A percentile compares a stretch with the other conserved stretches of the same genome.
Conservation (phyloP, 64 coral and sea anemone genomes). For the Montipora sp. region DNA sequence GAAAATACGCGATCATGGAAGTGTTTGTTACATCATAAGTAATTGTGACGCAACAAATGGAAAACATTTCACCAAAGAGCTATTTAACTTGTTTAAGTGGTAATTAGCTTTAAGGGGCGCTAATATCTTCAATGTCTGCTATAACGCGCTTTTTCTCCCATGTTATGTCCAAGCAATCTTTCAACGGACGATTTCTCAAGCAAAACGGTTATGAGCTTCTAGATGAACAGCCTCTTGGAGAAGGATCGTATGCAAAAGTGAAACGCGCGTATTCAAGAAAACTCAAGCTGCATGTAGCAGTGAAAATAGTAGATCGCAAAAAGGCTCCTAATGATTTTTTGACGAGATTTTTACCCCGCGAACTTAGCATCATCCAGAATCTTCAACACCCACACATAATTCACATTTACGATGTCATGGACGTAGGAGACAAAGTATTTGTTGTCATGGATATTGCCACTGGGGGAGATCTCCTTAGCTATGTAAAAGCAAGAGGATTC, state of each 20-base stretch:
- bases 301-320: slow-evolving; percentile 94
- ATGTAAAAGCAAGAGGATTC: slow-evolving; percentile 69
- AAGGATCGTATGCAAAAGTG: slow-evolving; percentile 94
- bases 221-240: slow-evolving; percentile 65
- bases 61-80: neutral
- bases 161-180: slow-evolving; percentile 55
- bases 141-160: slow-evolving; percentile 44
- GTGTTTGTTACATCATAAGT: neutral
- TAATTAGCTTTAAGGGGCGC: neutral
- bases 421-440: slow-evolving; percentile 79
- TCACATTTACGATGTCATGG: slow-evolving; percentile 32
- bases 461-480: slow-evolving; percentile 85
- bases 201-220: slow-evolving; percentile 76
- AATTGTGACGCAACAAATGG: slow-evolving; percentile 32
- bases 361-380: slow-evolving; percentile 80
- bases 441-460: slow-evolving; percentile 86
- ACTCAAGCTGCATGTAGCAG: slow-evolving; percentile 75
- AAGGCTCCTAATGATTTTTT: slow-evolving; percentile 91
- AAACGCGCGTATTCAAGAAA: slow-evolving; percentile 78
- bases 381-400: slow-evolving; percentile 83
- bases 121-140: slow-evolving; percentile 42
- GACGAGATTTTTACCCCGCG: slow-evolving; percentile 90
- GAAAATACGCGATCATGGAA: neutral
- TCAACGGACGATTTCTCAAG: slow-evolving; percentile 73
- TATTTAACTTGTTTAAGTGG: neutral